These are phyloP conservation scores for Aporophyla nigra DNA, from an alignment of 2,888 invertebrate species.

Conservation along the genomic window DNA sequence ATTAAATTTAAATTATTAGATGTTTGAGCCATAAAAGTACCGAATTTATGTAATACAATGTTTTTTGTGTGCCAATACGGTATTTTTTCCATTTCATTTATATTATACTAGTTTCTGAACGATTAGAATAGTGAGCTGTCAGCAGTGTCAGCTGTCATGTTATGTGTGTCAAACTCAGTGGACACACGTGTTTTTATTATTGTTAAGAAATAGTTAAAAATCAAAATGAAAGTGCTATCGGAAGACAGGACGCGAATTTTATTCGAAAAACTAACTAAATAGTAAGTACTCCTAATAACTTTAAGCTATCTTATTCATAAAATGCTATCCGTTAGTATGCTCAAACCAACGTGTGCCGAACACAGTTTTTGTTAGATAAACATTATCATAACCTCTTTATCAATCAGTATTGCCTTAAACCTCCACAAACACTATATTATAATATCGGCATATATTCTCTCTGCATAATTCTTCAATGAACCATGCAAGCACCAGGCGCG, in stretches of 20 bases:
- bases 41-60: neutral
- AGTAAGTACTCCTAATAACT: slow-evolving; percentile 91
- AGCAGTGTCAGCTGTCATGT: neutral
- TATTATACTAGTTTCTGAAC: slow-evolving; percentile 26
- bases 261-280: slow-evolving; percentile 98
- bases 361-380: slow-evolving; percentile 7
- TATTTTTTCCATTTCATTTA: neutral
- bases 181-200: slow-evolving; percentile 76
- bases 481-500: too few relatives aligned
- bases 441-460: neutral
- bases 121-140: neutral
- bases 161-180: slow-evolving; percentile 23
- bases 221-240: slow-evolving; percentile 95
- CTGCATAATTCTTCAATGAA: too few relatives aligned
- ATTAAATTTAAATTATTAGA: neutral
- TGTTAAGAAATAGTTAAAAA: slow-evolving; percentile 42
- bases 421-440: neutral
- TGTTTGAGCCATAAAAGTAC: neutral
- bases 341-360: slow-evolving; percentile 18
- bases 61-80: neutral
- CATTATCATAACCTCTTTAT: slow-evolving; percentile 19
- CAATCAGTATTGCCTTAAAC: neutral
- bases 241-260: slow-evolving; percentile 96
- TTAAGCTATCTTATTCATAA: neutral
- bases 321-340: neutral